phyloP scores from a whole-genome alignment of 2,888 invertebrate genomes.

The Erebia ligea region DNA sequence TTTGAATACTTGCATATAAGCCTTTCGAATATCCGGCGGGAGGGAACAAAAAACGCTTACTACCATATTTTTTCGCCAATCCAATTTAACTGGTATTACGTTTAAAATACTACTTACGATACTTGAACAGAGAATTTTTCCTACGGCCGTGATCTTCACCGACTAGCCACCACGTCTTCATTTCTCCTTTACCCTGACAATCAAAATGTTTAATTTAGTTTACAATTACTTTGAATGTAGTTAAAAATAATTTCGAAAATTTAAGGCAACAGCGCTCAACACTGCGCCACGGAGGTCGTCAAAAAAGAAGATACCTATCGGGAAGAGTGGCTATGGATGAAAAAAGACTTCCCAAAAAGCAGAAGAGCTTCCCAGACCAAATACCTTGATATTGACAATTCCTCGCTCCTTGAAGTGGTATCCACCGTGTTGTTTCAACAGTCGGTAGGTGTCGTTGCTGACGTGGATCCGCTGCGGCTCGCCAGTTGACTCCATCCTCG shows the following conservation, averaged over 20 bases:
- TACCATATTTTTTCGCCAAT: neutral
- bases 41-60: no score
- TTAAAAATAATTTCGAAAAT: no score
- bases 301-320: no score
- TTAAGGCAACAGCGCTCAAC: no score
- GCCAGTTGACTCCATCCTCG: conserved; percentile 91
- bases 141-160: conserved; percentile 83
- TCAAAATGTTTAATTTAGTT: neutral
- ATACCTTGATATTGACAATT: conserved; percentile 88
- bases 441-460: conserved; percentile 86
- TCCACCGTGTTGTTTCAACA: conserved; percentile 88
- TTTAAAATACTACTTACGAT: conserved; percentile 57
- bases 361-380: neutral
- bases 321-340: no score
- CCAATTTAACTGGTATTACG: conserved; percentile 2
- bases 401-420: conserved; percentile 89
- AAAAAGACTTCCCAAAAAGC: no score
- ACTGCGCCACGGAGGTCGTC: no score
- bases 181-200: conserved; percentile 88
- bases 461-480: conserved; percentile 90
- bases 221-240: no score
- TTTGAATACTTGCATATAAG: neutral
- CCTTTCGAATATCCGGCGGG: neutral
- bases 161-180: conserved; percentile 88
- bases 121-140: conserved; percentile 59